Evolutionary conservation across 2,888 invertebrate species (phyloP).

Genomic region (Chydorus sphaericus): DNA sequence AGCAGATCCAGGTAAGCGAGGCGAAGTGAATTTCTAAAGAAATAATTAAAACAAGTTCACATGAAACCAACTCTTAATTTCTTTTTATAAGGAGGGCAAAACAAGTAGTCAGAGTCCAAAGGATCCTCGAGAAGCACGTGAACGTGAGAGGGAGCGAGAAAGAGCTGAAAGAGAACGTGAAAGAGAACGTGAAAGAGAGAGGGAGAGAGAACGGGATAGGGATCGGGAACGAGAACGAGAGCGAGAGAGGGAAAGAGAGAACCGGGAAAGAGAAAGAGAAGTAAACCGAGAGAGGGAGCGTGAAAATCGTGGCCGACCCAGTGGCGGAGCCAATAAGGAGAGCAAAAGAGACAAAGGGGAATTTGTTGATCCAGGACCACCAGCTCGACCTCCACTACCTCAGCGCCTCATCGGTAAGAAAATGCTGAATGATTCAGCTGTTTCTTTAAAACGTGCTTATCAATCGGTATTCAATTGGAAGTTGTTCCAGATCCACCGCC

Average conservation of each 20-base stretch:
- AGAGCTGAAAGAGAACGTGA: conserved; percentile 5
- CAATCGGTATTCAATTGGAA: conserved; percentile 17
- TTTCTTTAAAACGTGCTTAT: conserved; percentile 1
- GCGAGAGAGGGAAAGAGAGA: conserved; percentile 11
- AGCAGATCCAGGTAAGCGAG: conserved; percentile 66
- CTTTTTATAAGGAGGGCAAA: conserved; percentile 29
- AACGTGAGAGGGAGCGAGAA: conserved; percentile 11
- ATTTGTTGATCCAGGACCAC: conserved; percentile 68
- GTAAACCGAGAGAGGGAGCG: conserved; percentile 6
- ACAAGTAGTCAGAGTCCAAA: conserved; percentile 30
- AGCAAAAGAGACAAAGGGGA: conserved; percentile 31
- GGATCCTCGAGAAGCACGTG: conserved; percentile 10
- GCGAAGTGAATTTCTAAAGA: background rate
- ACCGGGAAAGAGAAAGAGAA: conserved; percentile 11
- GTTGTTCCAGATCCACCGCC: conserved; percentile 78
- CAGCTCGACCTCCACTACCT: conserved; percentile 73
- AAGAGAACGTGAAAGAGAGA: conserved; percentile 30
- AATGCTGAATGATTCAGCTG: no score
- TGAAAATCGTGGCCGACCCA: conserved; percentile 1
- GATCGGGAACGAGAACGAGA: conserved; percentile 11
- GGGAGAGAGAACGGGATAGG: conserved; percentile 21
- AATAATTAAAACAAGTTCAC: background rate
- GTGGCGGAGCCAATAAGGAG: background rate
- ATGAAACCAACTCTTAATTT: background rate
- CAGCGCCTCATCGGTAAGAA: conserved; percentile 59